phyloP scores from a whole-genome alignment of 2,797 vertebrate genomes.

The Hydrophis major region DNA sequence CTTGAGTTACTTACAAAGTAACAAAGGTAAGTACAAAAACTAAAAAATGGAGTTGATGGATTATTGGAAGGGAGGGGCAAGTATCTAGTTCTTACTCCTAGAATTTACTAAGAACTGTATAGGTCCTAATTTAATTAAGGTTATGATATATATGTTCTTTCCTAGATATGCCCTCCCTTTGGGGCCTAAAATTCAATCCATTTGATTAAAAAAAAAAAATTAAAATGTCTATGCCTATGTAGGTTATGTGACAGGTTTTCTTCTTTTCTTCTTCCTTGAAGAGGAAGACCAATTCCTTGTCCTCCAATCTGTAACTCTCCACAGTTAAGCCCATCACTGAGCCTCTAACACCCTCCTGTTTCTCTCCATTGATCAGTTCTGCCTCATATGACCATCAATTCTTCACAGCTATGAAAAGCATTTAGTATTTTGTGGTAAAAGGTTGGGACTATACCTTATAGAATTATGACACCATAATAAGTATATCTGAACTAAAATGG shows the following conservation, averaged over 20 bases:
- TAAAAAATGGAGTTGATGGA: background rate
- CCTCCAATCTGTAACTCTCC: background rate
- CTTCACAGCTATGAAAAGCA: background rate
- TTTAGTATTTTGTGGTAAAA: background rate
- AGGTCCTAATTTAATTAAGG: background rate
- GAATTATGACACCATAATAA: background rate
- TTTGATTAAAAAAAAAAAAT: background rate
- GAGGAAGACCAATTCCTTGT: background rate
- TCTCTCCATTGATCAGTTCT: background rate
- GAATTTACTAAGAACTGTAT: background rate
- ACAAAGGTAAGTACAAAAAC: background rate
- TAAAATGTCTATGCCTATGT: background rate
- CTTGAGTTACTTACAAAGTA: background rate
- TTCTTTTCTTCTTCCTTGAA: background rate
- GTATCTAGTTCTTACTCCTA: background rate
- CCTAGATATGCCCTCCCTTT: background rate
- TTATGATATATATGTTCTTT: background rate
- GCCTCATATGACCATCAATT: background rate
- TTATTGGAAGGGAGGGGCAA: background rate
- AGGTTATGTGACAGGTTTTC: background rate
- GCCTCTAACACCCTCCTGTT: background rate
- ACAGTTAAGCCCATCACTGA: background rate
- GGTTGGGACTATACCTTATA: background rate
- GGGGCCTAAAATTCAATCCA: background rate
- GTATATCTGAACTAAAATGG: background rate